Base-by-base conservation (phyloP, 2,888 invertebrate species). In the Petrolisthes cinctipes region DNA sequence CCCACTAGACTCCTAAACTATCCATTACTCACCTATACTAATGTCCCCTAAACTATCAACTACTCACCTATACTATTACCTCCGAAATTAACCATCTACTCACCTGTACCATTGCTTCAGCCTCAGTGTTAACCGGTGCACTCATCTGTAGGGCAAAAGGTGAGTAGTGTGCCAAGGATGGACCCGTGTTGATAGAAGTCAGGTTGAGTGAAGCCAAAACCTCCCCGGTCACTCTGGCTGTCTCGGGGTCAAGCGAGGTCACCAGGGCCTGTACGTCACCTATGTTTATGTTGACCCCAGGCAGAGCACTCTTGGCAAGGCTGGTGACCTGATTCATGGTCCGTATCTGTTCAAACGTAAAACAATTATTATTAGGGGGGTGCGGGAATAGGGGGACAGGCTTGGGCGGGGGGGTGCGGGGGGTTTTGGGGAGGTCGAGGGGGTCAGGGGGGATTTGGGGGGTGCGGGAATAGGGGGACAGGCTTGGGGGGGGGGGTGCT, bases 81-180 rank as follows among this genome's bases (percentile, higher is more conserved):
- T 37, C 37, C 37, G 0, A 37, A 37, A 37, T 37, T 37, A 37
- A 0, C 37, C 37, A 37, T 37, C 37, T 37, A 82, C 82, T n/a
- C 76, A 90, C 91, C 82, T 92, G 91, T 5, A 92, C 91, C 82
- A 93, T 92, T 4, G 92, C 92, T 91, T 93, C 91, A 7, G 91
- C 92, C 61, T 92, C 89, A 66, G 91, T 91, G 54, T 91, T 91
- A 20, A 92, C 82, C 4, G 92, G 91, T 3, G 91, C 91, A 20
- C 92, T 91, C 85, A 92, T 91, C 87, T 92, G 91, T 1, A 91
- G 88, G 11, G 91, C 90, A 83, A 91, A 91, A 4, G 90, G 90
- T 6, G 82, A 79, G 76, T 90, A 79, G 76, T 90, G 89, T 7
- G 90, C 88, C 56, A 79, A 86, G 14, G 89, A 84, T 53, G 92